Evolutionary conservation across 2,888 invertebrate genomes (phyloP).

Genomic region (Pharmacophagus antenor): DNA sequence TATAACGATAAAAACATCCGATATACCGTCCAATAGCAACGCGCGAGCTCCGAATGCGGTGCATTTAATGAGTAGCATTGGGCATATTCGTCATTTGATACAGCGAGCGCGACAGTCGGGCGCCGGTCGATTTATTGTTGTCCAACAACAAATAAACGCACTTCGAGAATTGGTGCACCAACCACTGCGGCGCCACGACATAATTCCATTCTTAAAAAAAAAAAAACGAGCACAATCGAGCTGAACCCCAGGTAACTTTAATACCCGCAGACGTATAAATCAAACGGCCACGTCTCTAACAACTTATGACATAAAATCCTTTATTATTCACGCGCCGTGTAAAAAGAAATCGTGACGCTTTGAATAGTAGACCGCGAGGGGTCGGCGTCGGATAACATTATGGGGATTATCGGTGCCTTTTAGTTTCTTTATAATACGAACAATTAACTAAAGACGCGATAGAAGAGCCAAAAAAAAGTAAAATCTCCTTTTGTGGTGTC

Average conservation of each 20-base stretch:
- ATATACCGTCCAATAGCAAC: constrained; percentile 32
- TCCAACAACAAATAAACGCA: constrained; percentile 49
- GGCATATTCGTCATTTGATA: constrained; percentile 37
- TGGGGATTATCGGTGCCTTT: constrained; percentile 64
- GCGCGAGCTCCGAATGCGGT: constrained; percentile 24
- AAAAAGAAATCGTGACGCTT: constrained; percentile 47
- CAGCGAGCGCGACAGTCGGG: constrained; percentile 38
- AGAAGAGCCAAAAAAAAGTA: constrained; percentile 32
- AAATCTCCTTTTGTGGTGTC: constrained; percentile 8
- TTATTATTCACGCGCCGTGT: constrained; percentile 64
- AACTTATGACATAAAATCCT: constrained; percentile 75
- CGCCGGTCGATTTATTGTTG: constrained; percentile 44
- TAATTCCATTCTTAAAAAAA: constrained; percentile 42
- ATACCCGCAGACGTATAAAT: constrained; percentile 62
- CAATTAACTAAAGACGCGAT: constrained; percentile 67
- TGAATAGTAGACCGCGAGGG: constrained; percentile 45
- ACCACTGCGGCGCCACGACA: constrained; percentile 56
- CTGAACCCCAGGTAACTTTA: constrained; percentile 58
- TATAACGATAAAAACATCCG: constrained; percentile 20
- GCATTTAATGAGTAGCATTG: constrained; percentile 38
- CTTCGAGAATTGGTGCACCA: constrained; percentile 54
- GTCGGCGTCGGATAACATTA: constrained; percentile 65
- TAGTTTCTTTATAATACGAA: constrained; percentile 61
- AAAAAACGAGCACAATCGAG: constrained; percentile 50
- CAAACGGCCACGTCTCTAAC: constrained; percentile 57